Evolutionary conservation across 2,797 vertebrate species (phyloP).

Genomic region (Oreochromis grahami): DNA sequence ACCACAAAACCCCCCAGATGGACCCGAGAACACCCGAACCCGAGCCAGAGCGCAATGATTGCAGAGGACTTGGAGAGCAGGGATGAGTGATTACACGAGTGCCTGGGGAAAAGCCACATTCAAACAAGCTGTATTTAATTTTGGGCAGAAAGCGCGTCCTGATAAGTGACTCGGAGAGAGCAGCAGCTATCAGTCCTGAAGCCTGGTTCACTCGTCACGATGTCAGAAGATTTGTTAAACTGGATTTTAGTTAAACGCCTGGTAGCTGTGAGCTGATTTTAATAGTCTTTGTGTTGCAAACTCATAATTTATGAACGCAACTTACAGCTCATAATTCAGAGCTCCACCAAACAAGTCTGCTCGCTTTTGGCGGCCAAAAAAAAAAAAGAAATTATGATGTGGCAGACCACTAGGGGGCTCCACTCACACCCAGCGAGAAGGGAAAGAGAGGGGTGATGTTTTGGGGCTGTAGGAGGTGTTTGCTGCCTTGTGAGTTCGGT

Average conservation of each 20-base stretch:
- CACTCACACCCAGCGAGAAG: neutral
- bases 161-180: accelerated
- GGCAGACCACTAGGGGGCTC: neutral
- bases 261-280: neutral
- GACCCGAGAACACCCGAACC: neutral
- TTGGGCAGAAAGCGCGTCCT: accelerated
- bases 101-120: neutral
- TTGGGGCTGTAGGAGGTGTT: neutral
- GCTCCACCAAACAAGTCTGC: neutral
- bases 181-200: accelerated
- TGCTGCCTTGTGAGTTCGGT: neutral
- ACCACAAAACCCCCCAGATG: neutral
- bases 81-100: neutral
- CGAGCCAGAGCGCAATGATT: neutral
- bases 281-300: neutral
- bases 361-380: neutral
- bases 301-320: neutral
- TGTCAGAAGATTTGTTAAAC: accelerated
- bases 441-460: neutral
- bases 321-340: neutral
- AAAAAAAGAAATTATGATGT: accelerated
- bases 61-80: neutral
- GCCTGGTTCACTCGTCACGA: neutral
- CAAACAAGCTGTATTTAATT: neutral
- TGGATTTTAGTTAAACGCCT: neutral